Base-by-base conservation (phyloP, 2,888 invertebrate genomes). In the Lymantria monacha region DNA sequence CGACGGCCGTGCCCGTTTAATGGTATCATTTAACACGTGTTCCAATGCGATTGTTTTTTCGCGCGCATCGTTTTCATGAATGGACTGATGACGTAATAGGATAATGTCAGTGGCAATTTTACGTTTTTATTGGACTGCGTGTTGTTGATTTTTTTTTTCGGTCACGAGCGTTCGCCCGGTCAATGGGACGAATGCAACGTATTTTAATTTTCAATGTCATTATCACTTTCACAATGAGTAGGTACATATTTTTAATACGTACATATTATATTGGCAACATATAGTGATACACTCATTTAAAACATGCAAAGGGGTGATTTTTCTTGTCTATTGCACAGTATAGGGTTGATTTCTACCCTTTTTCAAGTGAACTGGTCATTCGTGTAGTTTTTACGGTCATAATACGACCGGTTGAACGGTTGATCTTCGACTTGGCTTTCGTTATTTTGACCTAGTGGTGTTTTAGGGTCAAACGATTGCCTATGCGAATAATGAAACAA, bases 71-170 rank as follows among this genome's bases (percentile, higher is more conserved):
- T 84, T 86, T 84, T 85, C 85, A 88, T 90, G 90, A 91, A 91
- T 91, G 91, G 73, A 83, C 82, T 86, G 87, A 88, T 90, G 90
- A 90, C 89, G 90, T 90, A 89, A 89, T 91, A 87, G 89, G 87
- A 89, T 90, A 89, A 90, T 89, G 88, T 87, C 87, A 86, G 83
- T 81, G 83, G 83, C 80, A 82, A 87, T 90, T 90, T 89, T 81
- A 87, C 88, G 85, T 91, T 89, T 90, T 90, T 90, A 90, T 90
- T 89, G 87, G 85, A 22, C 22, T 22, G 22, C 22, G 22, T 22
- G 22, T 22, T 22, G 22, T 22, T 81, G 81, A 81, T 70, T 83
- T 81, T 88, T 89, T 66, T 85, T 87, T 87, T 81, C 74, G 70
- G 79, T 76, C 72, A 73, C 83, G 82, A 76, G 76, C 76, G 76